Evolutionary conservation across 2,113 vertebrate genomes (phyloP).

Genomic region (Sarotherodon lohbergeri): DNA sequence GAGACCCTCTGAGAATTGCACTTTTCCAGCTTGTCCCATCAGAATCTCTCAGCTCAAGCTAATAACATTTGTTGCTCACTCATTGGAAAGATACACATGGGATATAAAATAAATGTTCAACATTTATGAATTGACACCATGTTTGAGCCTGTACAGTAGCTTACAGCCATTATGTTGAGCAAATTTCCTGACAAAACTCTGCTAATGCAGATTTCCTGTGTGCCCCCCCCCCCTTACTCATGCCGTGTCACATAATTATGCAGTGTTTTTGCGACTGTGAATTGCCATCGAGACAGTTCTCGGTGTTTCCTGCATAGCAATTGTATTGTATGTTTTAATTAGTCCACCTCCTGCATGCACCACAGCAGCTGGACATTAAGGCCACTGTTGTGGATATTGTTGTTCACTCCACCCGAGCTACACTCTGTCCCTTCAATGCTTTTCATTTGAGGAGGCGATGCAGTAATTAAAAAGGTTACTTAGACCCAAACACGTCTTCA

Average conservation of each 20-base stretch:
- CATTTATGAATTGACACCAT: neutral
- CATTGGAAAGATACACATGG: neutral
- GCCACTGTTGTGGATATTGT: neutral
- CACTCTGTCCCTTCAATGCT: neutral
- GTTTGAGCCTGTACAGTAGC: neutral
- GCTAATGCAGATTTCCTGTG: neutral
- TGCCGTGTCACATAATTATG: neutral
- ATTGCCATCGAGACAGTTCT: neutral
- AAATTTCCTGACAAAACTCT: neutral
- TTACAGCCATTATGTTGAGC: neutral
- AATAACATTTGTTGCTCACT: neutral
- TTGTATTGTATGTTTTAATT: neutral
- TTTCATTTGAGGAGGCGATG: neutral
- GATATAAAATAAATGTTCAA: neutral
- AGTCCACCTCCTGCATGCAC: neutral
- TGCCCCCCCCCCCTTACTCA: fast-evolving
- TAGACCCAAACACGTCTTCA: neutral
- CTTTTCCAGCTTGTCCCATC: neutral
- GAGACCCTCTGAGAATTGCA: neutral
- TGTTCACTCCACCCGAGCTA: neutral
- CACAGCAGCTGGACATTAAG: neutral
- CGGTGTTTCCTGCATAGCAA: neutral
- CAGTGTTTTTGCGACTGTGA: neutral
- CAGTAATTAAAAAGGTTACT: conserved; percentile 9
- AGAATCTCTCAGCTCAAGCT: neutral